Evolutionary conservation across 2,113 vertebrate species (phyloP).

Genomic region (Psephotus haematonotus): DNA sequence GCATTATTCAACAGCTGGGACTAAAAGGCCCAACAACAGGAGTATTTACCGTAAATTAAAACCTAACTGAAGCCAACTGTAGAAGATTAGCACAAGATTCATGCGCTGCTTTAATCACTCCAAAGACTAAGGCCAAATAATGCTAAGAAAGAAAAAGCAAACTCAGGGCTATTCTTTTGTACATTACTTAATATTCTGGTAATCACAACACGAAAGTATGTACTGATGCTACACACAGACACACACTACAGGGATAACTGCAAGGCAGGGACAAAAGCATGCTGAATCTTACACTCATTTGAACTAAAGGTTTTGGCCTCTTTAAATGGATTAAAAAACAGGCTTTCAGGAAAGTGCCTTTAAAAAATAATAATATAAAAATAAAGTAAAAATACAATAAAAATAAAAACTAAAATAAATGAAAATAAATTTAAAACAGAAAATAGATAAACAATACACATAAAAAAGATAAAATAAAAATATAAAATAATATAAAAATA

Average conservation of each 20-base stretch:
- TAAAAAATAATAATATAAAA: background rate
- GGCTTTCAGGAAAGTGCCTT: background rate
- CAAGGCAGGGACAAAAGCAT: background rate
- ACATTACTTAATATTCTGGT: background rate
- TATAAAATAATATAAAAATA: background rate
- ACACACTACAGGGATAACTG: background rate
- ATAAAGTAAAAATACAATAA: too few relatives aligned
- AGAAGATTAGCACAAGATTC: background rate
- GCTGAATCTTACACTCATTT: fast-evolving
- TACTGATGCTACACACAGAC: background rate
- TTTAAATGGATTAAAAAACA: background rate
- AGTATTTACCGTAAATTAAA: slow-evolving; percentile 30
- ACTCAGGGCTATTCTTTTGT: background rate
- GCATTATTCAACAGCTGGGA: background rate
- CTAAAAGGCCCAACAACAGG: background rate
- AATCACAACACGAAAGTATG: background rate
- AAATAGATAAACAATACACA: too few relatives aligned
- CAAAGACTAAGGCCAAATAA: background rate
- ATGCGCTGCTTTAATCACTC: background rate
- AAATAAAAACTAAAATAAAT: too few relatives aligned
- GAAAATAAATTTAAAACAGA: too few relatives aligned
- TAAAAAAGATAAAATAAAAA: background rate
- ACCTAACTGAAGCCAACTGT: background rate
- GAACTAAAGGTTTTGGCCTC: background rate
- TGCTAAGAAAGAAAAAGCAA: background rate